Evolutionary conservation across 2,113 vertebrate genomes (phyloP).

Genomic region (Psammodynastes pulverulentus): DNA sequence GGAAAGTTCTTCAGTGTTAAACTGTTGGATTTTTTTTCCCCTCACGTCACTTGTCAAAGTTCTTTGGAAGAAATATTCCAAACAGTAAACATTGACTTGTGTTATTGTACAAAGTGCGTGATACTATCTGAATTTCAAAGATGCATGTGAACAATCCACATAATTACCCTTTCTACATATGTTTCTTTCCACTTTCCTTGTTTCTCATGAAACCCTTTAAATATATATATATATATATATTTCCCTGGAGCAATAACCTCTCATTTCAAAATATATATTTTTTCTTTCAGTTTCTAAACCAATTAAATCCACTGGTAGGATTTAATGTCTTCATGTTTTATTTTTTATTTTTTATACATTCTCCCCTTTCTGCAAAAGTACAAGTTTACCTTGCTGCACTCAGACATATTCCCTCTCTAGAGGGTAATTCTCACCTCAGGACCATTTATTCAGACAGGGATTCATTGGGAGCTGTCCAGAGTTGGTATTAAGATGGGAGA

Average conservation of each 20-base stretch:
- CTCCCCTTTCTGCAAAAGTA: not conserved
- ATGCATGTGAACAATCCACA: slow-evolving; percentile 24
- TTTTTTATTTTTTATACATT: not conserved
- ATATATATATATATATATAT: not conserved
- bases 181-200: not conserved
- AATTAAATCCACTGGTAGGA: not conserved
- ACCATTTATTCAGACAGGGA: not conserved
- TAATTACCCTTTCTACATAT: slow-evolving; percentile 12
- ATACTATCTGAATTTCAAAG: slow-evolving; percentile 28
- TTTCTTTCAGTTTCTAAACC: not conserved
- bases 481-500: not conserved
- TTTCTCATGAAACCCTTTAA: not conserved
- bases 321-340: not conserved
- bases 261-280: not conserved
- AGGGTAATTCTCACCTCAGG: not conserved
- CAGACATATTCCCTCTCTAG: not conserved
- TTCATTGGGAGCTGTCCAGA: not conserved
- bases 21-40: slow-evolving; percentile 49
- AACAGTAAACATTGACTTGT: slow-evolving; percentile 43
- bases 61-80: slow-evolving; percentile 37
- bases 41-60: slow-evolving; percentile 18
- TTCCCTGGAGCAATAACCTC: too few relatives aligned
- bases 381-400: not conserved
- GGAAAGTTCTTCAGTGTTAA: slow-evolving; percentile 51
- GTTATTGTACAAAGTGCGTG: slow-evolving; percentile 38